A percentile compares a stretch with the other conserved stretches of the same genome.
Evolutionary conservation across 2,113 vertebrate genomes (phyloP).

Genomic region (Macroglossus sobrinus): DNA sequence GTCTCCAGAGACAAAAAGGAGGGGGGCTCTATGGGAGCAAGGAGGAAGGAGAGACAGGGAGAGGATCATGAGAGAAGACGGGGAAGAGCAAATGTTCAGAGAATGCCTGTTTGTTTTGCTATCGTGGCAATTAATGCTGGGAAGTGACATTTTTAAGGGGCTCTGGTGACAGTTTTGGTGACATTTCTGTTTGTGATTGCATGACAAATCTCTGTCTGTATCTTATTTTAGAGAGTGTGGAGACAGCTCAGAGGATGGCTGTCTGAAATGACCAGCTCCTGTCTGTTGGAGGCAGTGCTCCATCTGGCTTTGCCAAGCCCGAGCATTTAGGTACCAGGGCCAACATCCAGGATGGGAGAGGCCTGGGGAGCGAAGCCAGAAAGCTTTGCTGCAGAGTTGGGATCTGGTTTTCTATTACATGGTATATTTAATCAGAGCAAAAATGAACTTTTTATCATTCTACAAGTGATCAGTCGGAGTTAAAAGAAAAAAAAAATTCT

Average conservation of each 20-base stretch:
- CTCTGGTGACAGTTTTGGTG: constrained; percentile 74
- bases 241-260: constrained; percentile 3
- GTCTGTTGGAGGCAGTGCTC: background rate
- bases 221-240: constrained; percentile 54
- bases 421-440: background rate
- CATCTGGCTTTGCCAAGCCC: background rate
- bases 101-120: constrained; percentile 57
- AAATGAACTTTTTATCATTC: background rate
- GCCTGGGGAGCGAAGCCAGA: background rate
- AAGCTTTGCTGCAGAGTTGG: background rate
- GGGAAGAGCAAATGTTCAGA: background rate
- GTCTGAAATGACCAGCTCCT: background rate
- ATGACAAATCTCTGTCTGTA: constrained; percentile 77
- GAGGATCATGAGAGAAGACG: background rate
- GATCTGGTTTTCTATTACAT: background rate
- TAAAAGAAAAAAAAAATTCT: background rate
- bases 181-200: constrained; percentile 55
- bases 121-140: constrained; percentile 76
- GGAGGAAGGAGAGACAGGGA: background rate
- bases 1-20: background rate
- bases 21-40: background rate
- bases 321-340: background rate
- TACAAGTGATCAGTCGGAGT: background rate
- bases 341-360: rapidly evolving
- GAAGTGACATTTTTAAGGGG: constrained; percentile 81